Evolutionary conservation across 2,797 vertebrate genomes (phyloP).

Genomic region (Sus cebifrons): DNA sequence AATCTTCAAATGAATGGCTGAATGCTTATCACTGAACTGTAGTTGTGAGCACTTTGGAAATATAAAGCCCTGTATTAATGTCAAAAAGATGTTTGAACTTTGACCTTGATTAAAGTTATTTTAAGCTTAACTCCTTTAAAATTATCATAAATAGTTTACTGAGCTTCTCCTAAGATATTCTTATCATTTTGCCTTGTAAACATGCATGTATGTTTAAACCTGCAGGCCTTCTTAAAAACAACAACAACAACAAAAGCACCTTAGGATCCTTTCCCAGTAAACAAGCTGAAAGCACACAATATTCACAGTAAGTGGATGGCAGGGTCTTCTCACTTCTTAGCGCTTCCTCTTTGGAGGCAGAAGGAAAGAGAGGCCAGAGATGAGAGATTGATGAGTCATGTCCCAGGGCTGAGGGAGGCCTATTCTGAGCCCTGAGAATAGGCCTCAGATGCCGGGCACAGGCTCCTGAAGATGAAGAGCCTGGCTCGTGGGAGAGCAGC

Average conservation of each 20-base stretch:
- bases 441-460: no score
- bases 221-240: not conserved
- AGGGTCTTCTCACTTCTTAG: not conserved
- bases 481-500: accelerated
- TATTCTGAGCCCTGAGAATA: accelerated
- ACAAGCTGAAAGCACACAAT: not conserved
- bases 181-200: not conserved
- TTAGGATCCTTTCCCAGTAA: not conserved
- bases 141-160: constrained; percentile 4
- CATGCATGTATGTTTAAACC: not conserved
- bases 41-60: constrained; percentile 10
- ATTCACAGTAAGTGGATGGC: not conserved
- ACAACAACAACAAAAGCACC: not conserved
- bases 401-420: not conserved
- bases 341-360: not conserved
- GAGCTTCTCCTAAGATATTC: constrained; percentile 4
- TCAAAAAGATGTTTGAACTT: constrained; percentile 3
- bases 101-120: constrained; percentile 34
- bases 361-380: not conserved
- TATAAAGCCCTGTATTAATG: not conserved
- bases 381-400: accelerated
- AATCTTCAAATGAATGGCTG: not conserved
- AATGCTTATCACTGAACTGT: constrained; percentile 4
- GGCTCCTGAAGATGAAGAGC: not conserved
- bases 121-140: constrained; percentile 50